A percentile compares a stretch with the other conserved stretches of the same genome.
These are phyloP conservation scores for Cichlasoma orientale DNA, from an alignment of 2,797 vertebrate species.

Conservation along the genomic window DNA sequence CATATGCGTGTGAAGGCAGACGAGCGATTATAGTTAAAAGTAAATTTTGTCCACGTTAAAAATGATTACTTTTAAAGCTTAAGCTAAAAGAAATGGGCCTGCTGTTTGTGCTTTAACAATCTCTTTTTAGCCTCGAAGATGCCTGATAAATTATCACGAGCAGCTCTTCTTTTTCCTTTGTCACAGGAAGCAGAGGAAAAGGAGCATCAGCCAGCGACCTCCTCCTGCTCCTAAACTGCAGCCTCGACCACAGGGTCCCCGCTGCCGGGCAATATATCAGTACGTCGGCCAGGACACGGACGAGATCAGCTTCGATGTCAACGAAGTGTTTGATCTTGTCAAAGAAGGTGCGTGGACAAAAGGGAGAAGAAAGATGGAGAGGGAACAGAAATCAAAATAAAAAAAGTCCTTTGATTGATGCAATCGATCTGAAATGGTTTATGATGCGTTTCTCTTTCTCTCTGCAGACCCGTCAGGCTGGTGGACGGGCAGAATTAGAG, in stretches of 20 bases:
- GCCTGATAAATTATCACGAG: not conserved
- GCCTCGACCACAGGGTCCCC: slow-evolving; percentile 75
- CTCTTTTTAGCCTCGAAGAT: no score
- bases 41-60: not conserved
- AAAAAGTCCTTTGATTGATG: not conserved
- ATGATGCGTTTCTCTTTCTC: not conserved
- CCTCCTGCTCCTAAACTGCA: slow-evolving; percentile 88
- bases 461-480: slow-evolving; percentile 90
- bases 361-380: not conserved
- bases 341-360: slow-evolving; percentile 84
- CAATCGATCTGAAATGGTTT: not conserved
- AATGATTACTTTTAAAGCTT: no score
- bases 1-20: no score
- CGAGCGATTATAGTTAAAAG: not conserved
- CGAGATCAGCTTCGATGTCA: slow-evolving; percentile 91
- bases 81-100: no score
- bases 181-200: slow-evolving; percentile 87
- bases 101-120: no score
- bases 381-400: no score
- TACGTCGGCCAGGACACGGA: slow-evolving; percentile 93
- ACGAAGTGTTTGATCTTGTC: slow-evolving; percentile 89
- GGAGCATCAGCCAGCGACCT: slow-evolving; percentile 85
- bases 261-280: slow-evolving; percentile 90
- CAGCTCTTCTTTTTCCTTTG: rapidly evolving
- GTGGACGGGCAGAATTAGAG: slow-evolving; percentile 91